Base-by-base conservation (phyloP, 1,140 invertebrate species). In the Caenorhabditis inopinata region DNA sequence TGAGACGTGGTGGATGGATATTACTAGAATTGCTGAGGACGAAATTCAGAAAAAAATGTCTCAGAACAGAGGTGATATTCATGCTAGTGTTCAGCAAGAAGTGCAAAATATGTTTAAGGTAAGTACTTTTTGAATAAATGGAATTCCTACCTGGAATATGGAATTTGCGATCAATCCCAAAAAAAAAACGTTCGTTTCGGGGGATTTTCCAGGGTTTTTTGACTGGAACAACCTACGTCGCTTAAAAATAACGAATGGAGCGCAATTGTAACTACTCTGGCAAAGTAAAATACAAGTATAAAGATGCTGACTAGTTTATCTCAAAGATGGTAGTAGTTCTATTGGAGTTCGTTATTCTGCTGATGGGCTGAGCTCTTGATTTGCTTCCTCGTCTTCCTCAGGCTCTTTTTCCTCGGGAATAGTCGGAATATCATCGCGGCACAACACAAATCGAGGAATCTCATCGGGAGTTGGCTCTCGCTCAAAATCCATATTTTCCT, bases 11-110 rank as follows among this genome's bases (percentile, higher is more conserved):
- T 99, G 97, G 97, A 93, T 94, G 86, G 96, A 99, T 89, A 95
- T 99, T 83, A 94, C 94, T 45, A 94, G 95, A 23, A 97, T 99
- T 83, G 96, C 96, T 0, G 92, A 96, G 89, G 96, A 97, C 89
- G 96, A 99, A 90, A 89, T 98, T 47, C 92, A 93, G 83, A 96
- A 97, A 89, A 89, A 62, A 75, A 5, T 87, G 93, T 16, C 92
- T 93, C 83, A 83, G 84, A 45, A 85, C 68, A 84, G 76, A 12
- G 76, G 88, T 11, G 95, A 95, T 74, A 97, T 99, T 83, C 94
- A 99, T 90, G 92, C 93, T 82, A 93, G 95, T 11, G 96, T 99
- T 0, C 93, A 93, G 29, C 92, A 92, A 75, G 96, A 98, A 89
- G 95, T 98, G 32, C 92, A 93, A 0, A 90, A 92, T 75, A 92